phyloP scores from a whole-genome alignment of 2,888 invertebrate species.

The Synanthedon tipuliformis region DNA sequence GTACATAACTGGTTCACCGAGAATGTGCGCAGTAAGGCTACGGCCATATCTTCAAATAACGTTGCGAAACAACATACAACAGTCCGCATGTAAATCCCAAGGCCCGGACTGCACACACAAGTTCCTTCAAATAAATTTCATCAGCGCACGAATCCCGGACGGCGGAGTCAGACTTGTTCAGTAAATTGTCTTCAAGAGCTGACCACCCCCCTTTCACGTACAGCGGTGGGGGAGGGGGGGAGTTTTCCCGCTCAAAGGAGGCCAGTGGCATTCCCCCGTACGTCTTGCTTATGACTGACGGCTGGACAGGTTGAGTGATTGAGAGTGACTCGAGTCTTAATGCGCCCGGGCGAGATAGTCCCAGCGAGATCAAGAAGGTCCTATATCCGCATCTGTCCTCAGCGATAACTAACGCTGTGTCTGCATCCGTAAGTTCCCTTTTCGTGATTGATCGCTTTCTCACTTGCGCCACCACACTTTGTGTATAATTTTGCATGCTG shows the following conservation, averaged over 20 bases:
- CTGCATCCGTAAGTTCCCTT: constrained; percentile 11
- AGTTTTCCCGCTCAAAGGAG: constrained; percentile 33
- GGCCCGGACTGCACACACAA: constrained; percentile 38
- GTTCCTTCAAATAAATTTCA: constrained; percentile 63
- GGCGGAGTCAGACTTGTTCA: constrained; percentile 47
- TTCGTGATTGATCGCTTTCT: constrained; percentile 7
- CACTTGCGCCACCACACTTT: too few relatives aligned
- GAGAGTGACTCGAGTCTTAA: constrained; percentile 69
- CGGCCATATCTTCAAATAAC: background rate
- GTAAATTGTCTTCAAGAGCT: constrained; percentile 70
- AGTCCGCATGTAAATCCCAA: constrained; percentile 40
- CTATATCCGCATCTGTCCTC: constrained; percentile 21
- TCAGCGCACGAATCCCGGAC: constrained; percentile 51
- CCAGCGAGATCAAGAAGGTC: constrained; percentile 18
- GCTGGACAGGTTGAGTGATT: constrained; percentile 68
- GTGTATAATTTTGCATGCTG: constrained; percentile 2
- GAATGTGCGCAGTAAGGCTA: too few relatives aligned
- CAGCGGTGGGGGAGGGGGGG: constrained; percentile 15
- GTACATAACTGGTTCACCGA: too few relatives aligned
- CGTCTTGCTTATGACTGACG: constrained; percentile 70
- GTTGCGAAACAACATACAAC: constrained; percentile 20
- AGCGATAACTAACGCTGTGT: background rate
- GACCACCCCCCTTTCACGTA: constrained; percentile 46
- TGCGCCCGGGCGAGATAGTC: constrained; percentile 55
- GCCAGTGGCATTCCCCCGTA: constrained; percentile 60